A percentile compares a stretch with the other conserved stretches of the same genome.
Evolutionary conservation across 2,113 vertebrate species (phyloP).

Genomic region (Xenopus laevis): DNA sequence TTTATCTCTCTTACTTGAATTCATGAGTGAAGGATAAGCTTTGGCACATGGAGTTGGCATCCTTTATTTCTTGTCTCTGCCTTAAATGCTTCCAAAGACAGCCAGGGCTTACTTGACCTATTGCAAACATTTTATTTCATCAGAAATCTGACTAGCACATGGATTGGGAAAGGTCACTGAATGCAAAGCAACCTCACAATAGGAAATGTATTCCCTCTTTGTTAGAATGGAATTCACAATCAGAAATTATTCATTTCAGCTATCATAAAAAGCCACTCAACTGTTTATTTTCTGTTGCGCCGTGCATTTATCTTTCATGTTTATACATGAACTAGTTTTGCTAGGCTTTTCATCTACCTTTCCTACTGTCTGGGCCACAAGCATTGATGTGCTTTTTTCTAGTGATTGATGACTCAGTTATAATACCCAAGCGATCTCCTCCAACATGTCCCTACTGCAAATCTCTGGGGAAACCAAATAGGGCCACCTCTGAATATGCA

Average conservation of each 20-base stretch:
- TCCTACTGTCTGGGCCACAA: background rate
- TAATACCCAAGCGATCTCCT: constrained; percentile 38
- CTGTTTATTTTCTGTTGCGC: background rate
- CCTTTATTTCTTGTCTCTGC: constrained; percentile 10
- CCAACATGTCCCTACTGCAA: constrained; percentile 21
- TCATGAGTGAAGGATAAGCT: constrained; percentile 6
- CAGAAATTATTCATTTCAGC: background rate
- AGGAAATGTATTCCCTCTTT: background rate
- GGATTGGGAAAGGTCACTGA: constrained; percentile 11
- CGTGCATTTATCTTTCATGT: constrained; percentile 12
- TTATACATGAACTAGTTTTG: background rate
- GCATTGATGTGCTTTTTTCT: constrained; percentile 22
- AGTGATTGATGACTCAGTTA: constrained; percentile 36
- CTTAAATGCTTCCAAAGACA: background rate
- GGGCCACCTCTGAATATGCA: constrained; percentile 37
- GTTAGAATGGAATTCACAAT: background rate
- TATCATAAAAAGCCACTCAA: background rate
- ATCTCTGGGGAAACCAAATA: constrained; percentile 5
- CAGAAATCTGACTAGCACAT: background rate
- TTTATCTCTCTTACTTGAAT: constrained; percentile 28
- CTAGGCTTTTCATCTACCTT: background rate
- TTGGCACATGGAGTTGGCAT: background rate
- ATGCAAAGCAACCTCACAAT: constrained; percentile 2
- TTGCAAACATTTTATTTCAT: constrained; percentile 6
- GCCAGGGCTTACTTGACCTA: constrained; percentile 1